These are phyloP conservation scores for Meles meles DNA, from an alignment of 2,113 vertebrate genomes.

Conservation along the genomic window DNA sequence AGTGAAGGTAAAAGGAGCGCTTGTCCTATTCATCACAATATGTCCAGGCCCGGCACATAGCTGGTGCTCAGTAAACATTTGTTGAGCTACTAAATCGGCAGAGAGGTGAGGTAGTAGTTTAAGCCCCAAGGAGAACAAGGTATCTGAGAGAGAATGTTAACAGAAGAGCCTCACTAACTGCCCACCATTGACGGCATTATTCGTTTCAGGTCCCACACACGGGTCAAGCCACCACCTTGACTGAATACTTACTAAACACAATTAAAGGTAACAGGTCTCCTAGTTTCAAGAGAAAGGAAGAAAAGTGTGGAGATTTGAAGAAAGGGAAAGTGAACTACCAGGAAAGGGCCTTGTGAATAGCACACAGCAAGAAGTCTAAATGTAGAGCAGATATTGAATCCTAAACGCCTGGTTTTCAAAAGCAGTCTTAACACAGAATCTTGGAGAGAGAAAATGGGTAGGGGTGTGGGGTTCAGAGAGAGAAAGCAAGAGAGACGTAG, in stretches of 20 bases:
- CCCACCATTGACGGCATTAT: neutral
- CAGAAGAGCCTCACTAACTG: neutral
- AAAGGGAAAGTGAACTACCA: neutral
- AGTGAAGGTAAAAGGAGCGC: neutral
- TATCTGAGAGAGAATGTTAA: neutral
- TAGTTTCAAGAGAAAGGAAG: constrained; percentile 10
- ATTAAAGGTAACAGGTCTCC: neutral
- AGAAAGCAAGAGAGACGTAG: neutral
- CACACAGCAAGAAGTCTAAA: neutral
- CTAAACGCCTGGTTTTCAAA: neutral
- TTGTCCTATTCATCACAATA: neutral
- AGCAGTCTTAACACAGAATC: neutral
- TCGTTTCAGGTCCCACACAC: neutral
- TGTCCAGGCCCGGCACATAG: neutral
- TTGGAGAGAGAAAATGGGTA: neutral
- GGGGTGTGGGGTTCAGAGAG: neutral
- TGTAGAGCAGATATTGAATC: neutral
- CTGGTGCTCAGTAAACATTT: neutral
- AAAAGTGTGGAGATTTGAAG: neutral
- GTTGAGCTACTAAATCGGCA: neutral
- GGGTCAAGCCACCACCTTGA: neutral
- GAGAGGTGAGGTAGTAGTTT: neutral
- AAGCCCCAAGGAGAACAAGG: neutral
- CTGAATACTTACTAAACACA: neutral
- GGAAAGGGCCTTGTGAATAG: neutral